phyloP scores from a whole-genome alignment of 1,140 invertebrate genomes.

The Nasonia giraulti region DNA sequence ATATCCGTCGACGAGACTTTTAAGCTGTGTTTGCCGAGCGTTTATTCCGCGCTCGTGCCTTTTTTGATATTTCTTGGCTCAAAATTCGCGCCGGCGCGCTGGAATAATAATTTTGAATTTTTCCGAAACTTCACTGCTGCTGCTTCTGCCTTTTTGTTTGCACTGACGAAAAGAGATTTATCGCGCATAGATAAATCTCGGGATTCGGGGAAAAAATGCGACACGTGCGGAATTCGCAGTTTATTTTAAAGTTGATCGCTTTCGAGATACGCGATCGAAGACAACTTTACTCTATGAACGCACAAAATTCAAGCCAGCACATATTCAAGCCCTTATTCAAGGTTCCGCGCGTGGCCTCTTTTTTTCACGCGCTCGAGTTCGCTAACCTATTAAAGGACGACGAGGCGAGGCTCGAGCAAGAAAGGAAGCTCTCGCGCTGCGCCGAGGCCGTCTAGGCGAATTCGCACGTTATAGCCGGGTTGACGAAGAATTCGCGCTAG shows the following conservation, averaged over 20 bases:
- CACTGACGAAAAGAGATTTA: neutral
- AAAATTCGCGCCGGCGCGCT: neutral
- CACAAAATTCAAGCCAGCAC: too few species aligned
- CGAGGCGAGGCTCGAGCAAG: neutral
- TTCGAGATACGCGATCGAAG: too few species aligned
- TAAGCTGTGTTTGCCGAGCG: neutral
- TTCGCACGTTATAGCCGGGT: constrained; percentile 18
- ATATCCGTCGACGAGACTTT: neutral
- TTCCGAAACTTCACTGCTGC: neutral
- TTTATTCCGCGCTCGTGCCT: neutral
- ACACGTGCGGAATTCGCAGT: neutral
- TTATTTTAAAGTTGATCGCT: too few species aligned
- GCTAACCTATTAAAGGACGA: constrained; percentile 24
- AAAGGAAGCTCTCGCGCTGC: neutral
- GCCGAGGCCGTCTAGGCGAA: constrained; percentile 31
- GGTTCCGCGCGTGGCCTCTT: constrained; percentile 9
- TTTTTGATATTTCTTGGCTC: neutral
- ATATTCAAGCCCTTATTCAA: constrained; percentile 30
- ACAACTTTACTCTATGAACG: too few species aligned
- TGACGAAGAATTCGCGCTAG: constrained; percentile 56
- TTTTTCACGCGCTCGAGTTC: neutral
- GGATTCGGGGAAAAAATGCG: too few species aligned
- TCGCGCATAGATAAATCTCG: too few species aligned
- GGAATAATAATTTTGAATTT: neutral
- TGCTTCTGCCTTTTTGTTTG: neutral